Base-by-base conservation (phyloP, 2,888 invertebrate species). In the Pheosia tremula region DNA sequence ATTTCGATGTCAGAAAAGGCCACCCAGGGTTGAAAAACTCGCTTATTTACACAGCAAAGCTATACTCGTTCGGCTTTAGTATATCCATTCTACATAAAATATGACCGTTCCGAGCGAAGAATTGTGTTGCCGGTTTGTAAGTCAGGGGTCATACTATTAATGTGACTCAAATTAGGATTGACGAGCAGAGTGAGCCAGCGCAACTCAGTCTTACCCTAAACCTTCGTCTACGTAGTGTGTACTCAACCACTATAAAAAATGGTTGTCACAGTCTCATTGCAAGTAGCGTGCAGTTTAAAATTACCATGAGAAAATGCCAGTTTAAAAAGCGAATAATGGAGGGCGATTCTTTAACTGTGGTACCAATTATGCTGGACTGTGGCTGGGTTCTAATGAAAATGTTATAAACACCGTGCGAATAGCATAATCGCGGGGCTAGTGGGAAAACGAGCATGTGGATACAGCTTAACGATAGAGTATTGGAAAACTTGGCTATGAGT, bases 361-460 rank as follows among this genome's bases (percentile, higher is more conserved):
- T 61, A 61, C 71, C 76, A 77, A 86, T 89, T 85, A 86, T 78
- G 64, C 66, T 74, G 75, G 81, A 83, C 76, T 75, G 78, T 77
- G 77, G 78, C 65, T 76, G 74, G 74, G 73, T 82, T 80, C 24
- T 86, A 88, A 90, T 87, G 81, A 83, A 88, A 89, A 85, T 80
- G 81, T 86, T 85, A 87, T 87, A 86, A 86, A 82, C 81, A 82
- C 78, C 78, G 77, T 66, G 74, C 72, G 63, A 81, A 79, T 72
- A 64, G 71, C 72, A 71, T 89, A 88, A 89, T 88, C 72, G 77
- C 67, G 69, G 77, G 71, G 66, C 68, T 69, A 69, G 77, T 89
- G 89, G 80, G 90, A 89, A 24, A 88, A 58, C 56, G 57, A 75
- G 67, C 89, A 87, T 79, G 80, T 88, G 89, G 24, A 24, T 24